phyloP scores from a whole-genome alignment of 2,113 vertebrate species.

The Andinoacara biseriatus region DNA sequence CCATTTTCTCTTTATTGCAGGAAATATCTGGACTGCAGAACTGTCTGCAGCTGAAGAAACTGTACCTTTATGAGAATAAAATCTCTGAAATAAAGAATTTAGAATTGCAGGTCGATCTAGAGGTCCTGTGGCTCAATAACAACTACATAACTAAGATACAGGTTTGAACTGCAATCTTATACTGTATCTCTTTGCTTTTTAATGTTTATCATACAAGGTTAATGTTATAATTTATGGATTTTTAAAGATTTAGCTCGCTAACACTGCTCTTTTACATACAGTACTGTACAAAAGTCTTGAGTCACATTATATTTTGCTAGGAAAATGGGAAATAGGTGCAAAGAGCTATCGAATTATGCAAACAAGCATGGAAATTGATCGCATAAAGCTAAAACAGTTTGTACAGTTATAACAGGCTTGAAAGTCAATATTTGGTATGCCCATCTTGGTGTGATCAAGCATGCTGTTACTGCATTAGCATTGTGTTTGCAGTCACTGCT shows the following conservation, averaged over 20 bases:
- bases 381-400: background rate
- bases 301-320: background rate
- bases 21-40: conserved; percentile 81
- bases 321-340: background rate
- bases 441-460: background rate
- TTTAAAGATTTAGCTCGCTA: background rate
- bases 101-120: conserved; percentile 75
- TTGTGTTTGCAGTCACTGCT: background rate
- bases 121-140: conserved; percentile 85
- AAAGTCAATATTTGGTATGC: background rate
- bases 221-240: background rate
- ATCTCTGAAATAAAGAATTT: conserved; percentile 83
- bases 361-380: background rate
- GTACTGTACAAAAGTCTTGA: background rate
- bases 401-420: background rate
- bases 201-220: background rate
- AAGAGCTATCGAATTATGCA: background rate
- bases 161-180: conserved; percentile 55
- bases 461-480: background rate
- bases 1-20: conserved; percentile 60
- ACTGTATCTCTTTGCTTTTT: background rate
- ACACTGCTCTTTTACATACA: background rate
- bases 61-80: conserved; percentile 85
- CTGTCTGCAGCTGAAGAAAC: conserved; percentile 81
- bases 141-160: conserved; percentile 83